Base-by-base conservation (phyloP, 2,888 invertebrate species). In the Xestoiulus laeticollis region DNA sequence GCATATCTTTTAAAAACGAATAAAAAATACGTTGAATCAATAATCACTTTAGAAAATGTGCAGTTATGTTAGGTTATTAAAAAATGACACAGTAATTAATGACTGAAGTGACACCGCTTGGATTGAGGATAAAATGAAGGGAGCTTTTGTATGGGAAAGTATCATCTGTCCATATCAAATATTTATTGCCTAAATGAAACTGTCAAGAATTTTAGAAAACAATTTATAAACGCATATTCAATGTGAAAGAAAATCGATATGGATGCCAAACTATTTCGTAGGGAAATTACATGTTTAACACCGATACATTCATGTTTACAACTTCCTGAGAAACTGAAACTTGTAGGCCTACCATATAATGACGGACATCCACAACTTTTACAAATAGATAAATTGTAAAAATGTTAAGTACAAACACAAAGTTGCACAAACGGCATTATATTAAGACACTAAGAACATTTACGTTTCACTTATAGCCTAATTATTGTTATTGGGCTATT, bases 171-270 rank as follows among this genome's bases (percentile, higher is more conserved):
- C 78, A 16, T 78, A 78, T 78, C 78, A 78, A 78, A 78, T 78
- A 78, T 78, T 78, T 78, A 78, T 78, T 78, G 78, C 78, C 78
- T 78, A 78, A 78, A 78, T 78, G 78, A 78, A 78, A 78, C 78
- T 78, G 78, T 78, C 78, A 78, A 78, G 78, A 78, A 78, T 78
- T 78, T 78, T 78, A 32, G 78, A 14, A 16, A 32, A 78, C 78
- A 78, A 78, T 78, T 78, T 78, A 30, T 78, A 78, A 30, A 30
- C 30, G 12, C 78, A 78, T 78, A 78, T 78, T 30, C 78, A 78
- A 78, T 26, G 78, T 78, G 78, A 78, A 78, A 30, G 78, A 78
- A 78, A 78, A 78, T 78, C 78, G 78, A 78, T 78, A 78, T 14
- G 14, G 30, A 30, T 78, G 30, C 30, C 78, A 78, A 16, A 78